phyloP scores from a whole-genome alignment of 2,113 vertebrate species.

The Gila orcuttii region DNA sequence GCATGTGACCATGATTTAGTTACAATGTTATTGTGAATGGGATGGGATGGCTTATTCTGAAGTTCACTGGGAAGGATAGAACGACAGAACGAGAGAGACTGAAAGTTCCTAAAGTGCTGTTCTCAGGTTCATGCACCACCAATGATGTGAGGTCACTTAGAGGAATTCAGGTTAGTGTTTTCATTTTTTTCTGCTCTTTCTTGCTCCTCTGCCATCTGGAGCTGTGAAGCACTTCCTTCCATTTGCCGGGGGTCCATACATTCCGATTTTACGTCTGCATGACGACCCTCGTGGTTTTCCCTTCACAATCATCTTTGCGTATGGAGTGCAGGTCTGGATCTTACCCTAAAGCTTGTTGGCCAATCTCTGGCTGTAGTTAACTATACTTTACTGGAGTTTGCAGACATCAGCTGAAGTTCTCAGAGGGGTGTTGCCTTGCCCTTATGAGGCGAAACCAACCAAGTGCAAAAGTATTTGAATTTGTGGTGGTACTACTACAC shows the following conservation, averaged over 20 bases:
- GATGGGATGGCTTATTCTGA: neutral
- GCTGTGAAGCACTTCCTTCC: slow-evolving; percentile 74
- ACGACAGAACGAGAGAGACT: neutral
- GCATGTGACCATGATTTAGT: slow-evolving; percentile 3
- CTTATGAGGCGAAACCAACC: slow-evolving; percentile 75
- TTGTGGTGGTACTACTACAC: slow-evolving; percentile 69
- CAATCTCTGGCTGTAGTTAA: slow-evolving; percentile 12
- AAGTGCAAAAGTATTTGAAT: slow-evolving; percentile 78
- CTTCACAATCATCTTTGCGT: slow-evolving; percentile 48
- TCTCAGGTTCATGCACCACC: slow-evolving; percentile 68
- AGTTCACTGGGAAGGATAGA: neutral
- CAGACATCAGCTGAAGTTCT: slow-evolving; percentile 72
- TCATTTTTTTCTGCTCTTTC: slow-evolving; percentile 54
- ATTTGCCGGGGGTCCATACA: slow-evolving; percentile 55
- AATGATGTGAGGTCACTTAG: slow-evolving; percentile 70
- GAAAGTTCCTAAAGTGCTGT: slow-evolving; percentile 60
- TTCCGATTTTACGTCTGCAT: slow-evolving; percentile 49
- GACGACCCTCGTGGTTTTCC: slow-evolving; percentile 58
- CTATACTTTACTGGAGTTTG: slow-evolving; percentile 58
- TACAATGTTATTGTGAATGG: neutral
- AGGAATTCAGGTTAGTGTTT: slow-evolving; percentile 66
- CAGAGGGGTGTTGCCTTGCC: slow-evolving; percentile 70
- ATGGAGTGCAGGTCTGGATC: slow-evolving; percentile 2
- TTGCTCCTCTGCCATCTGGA: slow-evolving; percentile 65
- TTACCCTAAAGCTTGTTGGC: slow-evolving; percentile 5